These are phyloP conservation scores for Taxidea taxus DNA, from an alignment of 2,113 vertebrate species.

Conservation along the genomic window DNA sequence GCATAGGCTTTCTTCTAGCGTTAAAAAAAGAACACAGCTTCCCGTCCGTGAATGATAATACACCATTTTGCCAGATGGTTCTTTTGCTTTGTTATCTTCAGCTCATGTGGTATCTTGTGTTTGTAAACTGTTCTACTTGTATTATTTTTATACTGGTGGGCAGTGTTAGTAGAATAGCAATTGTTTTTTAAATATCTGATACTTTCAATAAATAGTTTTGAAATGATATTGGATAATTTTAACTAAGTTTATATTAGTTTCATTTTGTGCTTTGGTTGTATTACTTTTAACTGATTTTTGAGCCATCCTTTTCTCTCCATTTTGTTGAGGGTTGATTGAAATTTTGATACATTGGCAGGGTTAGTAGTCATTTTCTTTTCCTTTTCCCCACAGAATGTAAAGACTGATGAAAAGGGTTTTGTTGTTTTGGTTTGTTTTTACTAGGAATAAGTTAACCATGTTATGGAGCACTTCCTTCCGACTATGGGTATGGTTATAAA, in stretches of 20 bases:
- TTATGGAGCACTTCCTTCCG: slow-evolving; percentile 1
- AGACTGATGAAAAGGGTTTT: slow-evolving; percentile 4
- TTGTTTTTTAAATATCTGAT: not conserved
- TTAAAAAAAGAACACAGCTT: not conserved
- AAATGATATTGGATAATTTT: not conserved
- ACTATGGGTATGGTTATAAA: not conserved
- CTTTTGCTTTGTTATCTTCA: not conserved
- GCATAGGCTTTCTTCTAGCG: not conserved
- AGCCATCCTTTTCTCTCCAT: not conserved
- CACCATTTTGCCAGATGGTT: not conserved
- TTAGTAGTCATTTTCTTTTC: not conserved
- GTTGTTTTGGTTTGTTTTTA: not conserved
- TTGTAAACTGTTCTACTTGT: not conserved
- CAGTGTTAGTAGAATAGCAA: not conserved
- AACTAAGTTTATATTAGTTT: slow-evolving; percentile 11
- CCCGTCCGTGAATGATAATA: not conserved
- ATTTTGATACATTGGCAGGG: not conserved
- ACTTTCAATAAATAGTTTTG: slow-evolving; percentile 9
- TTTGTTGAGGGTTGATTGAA: not conserved
- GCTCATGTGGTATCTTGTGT: not conserved
- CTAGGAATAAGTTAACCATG: not conserved
- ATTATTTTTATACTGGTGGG: not conserved
- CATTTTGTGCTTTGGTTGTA: slow-evolving; percentile 35
- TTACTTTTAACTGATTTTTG: not conserved
- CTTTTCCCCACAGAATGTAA: not conserved